phyloP scores from a whole-genome alignment of 1,140 invertebrate genomes.

The Venturia canescens region DNA sequence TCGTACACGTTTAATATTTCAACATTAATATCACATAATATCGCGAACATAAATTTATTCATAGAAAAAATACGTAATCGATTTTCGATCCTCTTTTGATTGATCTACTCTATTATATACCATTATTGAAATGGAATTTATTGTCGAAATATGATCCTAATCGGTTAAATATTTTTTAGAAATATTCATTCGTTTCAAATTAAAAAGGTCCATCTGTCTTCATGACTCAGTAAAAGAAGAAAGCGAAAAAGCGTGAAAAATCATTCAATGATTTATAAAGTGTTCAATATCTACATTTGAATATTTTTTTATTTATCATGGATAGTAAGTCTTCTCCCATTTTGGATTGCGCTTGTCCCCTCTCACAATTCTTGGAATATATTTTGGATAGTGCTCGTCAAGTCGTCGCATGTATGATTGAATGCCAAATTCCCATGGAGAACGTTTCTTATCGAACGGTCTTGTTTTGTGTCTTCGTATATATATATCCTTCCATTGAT shows the following conservation, averaged over 20 bases:
- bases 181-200: too few species aligned
- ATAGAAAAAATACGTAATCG: too few species aligned
- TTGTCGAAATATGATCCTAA: too few species aligned
- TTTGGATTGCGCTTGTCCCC: slow-evolving; percentile 77
- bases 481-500: slow-evolving; percentile 88
- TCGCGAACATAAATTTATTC: too few species aligned
- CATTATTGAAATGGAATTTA: too few species aligned
- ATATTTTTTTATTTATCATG: slow-evolving; percentile 62
- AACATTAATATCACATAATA: too few species aligned
- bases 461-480: slow-evolving; percentile 83
- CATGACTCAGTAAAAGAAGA: neutral
- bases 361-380: slow-evolving; percentile 82
- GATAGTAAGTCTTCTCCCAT: slow-evolving; percentile 81
- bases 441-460: slow-evolving; percentile 81
- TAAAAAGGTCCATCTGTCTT: too few species aligned
- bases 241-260: neutral
- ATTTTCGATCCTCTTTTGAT: too few species aligned
- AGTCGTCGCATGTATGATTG: slow-evolving; percentile 79
- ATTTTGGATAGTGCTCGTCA: slow-evolving; percentile 81
- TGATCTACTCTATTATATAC: too few species aligned
- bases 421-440: slow-evolving; percentile 82
- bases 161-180: too few species aligned
- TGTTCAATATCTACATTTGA: slow-evolving; percentile 34
- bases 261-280: slow-evolving; percentile 41
- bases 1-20: too few species aligned